These are phyloP conservation scores for Discoglossus pictus DNA, from an alignment of 2,797 vertebrate species.

Conservation along the genomic window DNA sequence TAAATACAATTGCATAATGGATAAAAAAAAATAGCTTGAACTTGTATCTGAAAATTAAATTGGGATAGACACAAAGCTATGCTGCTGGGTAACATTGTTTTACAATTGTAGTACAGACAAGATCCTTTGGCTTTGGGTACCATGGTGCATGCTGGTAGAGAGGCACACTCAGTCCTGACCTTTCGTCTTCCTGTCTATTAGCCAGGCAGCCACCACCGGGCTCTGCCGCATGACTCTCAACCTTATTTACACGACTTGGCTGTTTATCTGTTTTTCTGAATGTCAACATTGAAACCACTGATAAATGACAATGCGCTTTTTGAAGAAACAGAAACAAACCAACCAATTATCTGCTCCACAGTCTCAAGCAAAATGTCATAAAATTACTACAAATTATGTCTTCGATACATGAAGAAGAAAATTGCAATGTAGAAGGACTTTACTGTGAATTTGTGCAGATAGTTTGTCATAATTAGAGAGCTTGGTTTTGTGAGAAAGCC, in stretches of 20 bases:
- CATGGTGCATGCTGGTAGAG: too few relatives aligned
- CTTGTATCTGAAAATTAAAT: too few relatives aligned
- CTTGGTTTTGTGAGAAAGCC: not conserved
- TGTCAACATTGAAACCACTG: conserved; percentile 32
- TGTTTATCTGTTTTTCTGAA: conserved; percentile 43
- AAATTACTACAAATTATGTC: conserved; percentile 40
- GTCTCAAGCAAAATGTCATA: conserved; percentile 34
- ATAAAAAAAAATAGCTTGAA: too few relatives aligned
- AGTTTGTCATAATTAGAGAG: conserved; percentile 25
- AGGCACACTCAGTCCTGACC: too few relatives aligned
- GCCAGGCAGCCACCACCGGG: too few relatives aligned
- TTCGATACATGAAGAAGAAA: conserved; percentile 32
- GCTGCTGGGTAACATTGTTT: too few relatives aligned
- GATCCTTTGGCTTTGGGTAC: too few relatives aligned
- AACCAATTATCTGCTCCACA: conserved; percentile 42
- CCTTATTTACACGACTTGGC: conserved; percentile 28
- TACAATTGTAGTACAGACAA: too few relatives aligned
- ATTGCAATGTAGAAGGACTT: conserved; percentile 26
- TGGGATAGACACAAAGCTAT: too few relatives aligned
- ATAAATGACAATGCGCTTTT: conserved; percentile 41
- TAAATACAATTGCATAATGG: too few relatives aligned
- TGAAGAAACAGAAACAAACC: conserved; percentile 38
- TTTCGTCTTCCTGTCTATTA: too few relatives aligned
- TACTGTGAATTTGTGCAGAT: conserved; percentile 6
- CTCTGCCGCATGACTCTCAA: not conserved